These are phyloP conservation scores for Proteles cristata DNA, from an alignment of 2,113 vertebrate genomes.

Conservation along the genomic window DNA sequence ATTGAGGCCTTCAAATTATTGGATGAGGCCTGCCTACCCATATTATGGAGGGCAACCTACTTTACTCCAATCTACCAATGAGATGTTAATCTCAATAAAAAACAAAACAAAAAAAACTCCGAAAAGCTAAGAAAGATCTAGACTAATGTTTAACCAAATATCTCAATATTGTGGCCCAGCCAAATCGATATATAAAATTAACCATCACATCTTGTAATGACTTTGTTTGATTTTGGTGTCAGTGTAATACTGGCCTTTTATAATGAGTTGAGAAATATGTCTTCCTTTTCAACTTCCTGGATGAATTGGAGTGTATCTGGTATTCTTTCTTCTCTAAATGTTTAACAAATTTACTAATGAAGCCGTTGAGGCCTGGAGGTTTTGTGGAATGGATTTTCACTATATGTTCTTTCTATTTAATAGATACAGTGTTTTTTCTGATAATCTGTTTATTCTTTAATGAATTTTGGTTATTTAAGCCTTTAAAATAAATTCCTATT, in stretches of 20 bases:
- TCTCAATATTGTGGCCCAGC: not conserved
- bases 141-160: not conserved
- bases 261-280: not conserved
- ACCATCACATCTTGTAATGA: not conserved
- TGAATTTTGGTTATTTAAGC: not conserved
- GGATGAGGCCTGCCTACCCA: not conserved
- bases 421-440: not conserved
- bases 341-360: not conserved
- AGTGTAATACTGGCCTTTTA: not conserved
- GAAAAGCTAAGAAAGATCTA: not conserved
- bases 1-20: not conserved
- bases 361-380: not conserved
- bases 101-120: not conserved
- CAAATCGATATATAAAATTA: not conserved
- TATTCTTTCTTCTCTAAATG: not conserved
- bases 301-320: not conserved
- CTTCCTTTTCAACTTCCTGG: not conserved
- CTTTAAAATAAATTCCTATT: not conserved
- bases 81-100: not conserved
- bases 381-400: not conserved
- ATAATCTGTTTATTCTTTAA: not conserved
- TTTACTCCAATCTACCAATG: not conserved
- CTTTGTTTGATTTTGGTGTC: not conserved
- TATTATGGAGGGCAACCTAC: not conserved
- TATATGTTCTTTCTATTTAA: not conserved